Evolutionary conservation across 2,797 vertebrate genomes (phyloP), one percentile per base, ranked within the genome.

Genomic region (Loriculus beryllinus): DNA sequence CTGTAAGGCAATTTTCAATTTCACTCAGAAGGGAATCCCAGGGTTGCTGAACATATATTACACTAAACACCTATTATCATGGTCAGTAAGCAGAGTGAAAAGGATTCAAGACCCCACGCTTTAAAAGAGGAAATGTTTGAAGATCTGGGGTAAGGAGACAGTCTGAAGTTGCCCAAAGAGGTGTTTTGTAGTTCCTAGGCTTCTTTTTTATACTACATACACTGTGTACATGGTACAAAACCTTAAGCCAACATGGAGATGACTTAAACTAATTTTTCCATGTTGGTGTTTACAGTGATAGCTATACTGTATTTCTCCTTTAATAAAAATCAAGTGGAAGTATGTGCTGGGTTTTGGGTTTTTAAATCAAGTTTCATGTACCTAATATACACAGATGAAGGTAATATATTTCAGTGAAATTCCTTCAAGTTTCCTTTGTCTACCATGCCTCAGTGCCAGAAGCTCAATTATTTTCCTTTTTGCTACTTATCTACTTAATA

Each of bases 401-500:
- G 29, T 56, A 85, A 88, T 23, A 47, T 22, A 74, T 82, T 39
- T 75, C 51, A 79, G 20, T 76, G 65, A 68, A 81, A 77, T 10
- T 59, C 40, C 60, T 28, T 84, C 47, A 89, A 68, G 43, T 85
- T 96, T 92, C 78, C 47, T 93, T 51, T 59, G 63, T 26, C 65
- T 92, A 67, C 63, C 74, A 67, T 14, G 72, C 43, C 62, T 85
- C 37, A 11, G 49, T 79, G 71, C 42, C 2, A 13, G 59, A 94
- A 86, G 81, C 85, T 68, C 67, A 85, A 92, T 82, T 90, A 47
- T 86, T 76, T 94, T 89, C 71, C 64, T 65, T 88, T 89, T 68
- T 51, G 59, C 48, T 33, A 71, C 91, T 92, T 91, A 82, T 43
- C 75, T 88, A 17, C 84, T 96, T 85, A 94, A 68, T 93, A 90